Evolutionary conservation across 2,113 vertebrate species (phyloP), one percentile per base, ranked within the genome.

Genomic region (Toxotes chatareus): DNA sequence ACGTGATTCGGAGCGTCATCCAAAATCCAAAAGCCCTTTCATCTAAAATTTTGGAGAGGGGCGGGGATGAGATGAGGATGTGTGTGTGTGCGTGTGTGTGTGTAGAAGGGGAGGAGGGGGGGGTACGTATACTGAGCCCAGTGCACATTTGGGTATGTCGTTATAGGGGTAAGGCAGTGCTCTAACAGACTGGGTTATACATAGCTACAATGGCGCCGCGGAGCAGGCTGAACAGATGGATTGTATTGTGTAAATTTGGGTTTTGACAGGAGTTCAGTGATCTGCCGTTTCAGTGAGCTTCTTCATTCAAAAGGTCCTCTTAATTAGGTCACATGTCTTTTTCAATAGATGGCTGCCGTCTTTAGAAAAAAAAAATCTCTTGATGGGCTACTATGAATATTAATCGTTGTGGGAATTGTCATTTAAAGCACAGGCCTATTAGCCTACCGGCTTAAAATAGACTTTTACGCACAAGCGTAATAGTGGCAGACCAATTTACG

Each of bases 1-100:
- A 96, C 95, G 95, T 96, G 95, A 96, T 91, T 87, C 82, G 80
- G 89, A 93, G 94, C 94, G 95, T 95, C 95, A 95, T 93, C 93
- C 94, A 93, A 94, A 93, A 95, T 92, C 93, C 94, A 93, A 93
- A 95, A 95, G 91, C 91, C 90, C 93, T 94, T 94, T 94, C 94
- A 94, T 93, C 91, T 94, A 79, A 92, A 89, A 91, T 90, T 91
- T 93, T 93, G 92, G 93, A 91, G 86, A 93, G 86, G 93, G 91
- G 93, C 89, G 93, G 93, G 89, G 86, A 91, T 84, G 91, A 80
- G 90, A 87, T 89, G 89, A 72, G 55, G 80, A 76, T 89, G 51
- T 85, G 80, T 90, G 79, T 82, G 80, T 69, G 73, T 89, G 49
- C 83, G 80, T 90, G 79, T 84, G 62, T 76, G 72, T 76, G 85